phyloP scores from a whole-genome alignment of 2,888 invertebrate species.

The Petrophora chlorosata region DNA sequence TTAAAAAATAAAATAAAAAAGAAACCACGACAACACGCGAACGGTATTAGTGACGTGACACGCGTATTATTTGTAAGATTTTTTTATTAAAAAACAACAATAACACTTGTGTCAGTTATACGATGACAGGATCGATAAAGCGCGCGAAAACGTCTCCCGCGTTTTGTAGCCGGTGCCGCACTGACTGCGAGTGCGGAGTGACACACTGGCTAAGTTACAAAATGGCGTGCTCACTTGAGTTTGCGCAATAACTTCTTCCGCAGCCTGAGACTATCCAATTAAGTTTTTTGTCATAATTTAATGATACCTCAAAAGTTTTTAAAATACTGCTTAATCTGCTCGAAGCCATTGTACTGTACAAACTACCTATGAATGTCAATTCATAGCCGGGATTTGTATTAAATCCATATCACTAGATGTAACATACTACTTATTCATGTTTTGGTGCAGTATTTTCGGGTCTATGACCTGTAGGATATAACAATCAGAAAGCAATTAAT shows the following conservation, averaged over 20 bases:
- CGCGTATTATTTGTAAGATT: constrained; percentile 61
- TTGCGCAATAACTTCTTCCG: constrained; percentile 37
- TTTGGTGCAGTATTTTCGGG: constrained; percentile 39
- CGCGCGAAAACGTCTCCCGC: constrained; percentile 49
- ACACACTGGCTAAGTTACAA: constrained; percentile 25
- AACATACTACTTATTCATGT: no score
- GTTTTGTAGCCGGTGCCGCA: constrained; percentile 56
- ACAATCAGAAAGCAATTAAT: neutral
- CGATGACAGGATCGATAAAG: constrained; percentile 60
- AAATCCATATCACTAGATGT: neutral
- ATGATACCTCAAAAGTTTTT: constrained; percentile 18
- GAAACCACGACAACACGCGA: constrained; percentile 58
- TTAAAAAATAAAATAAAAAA: constrained; percentile 19
- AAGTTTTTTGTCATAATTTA: constrained; percentile 21
- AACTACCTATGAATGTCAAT: constrained; percentile 1
- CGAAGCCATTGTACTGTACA: neutral
- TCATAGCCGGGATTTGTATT: neutral
- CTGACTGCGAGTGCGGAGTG: constrained; percentile 41
- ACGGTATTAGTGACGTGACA: constrained; percentile 38
- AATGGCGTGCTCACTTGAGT: constrained; percentile 40
- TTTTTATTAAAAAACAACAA: constrained; percentile 69
- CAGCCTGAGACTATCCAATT: constrained; percentile 25
- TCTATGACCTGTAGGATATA: constrained; percentile 28
- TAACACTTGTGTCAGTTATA: constrained; percentile 51
- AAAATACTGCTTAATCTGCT: constrained; percentile 1